Evolutionary conservation across 2,888 invertebrate genomes (phyloP).

Genomic region (Crossocerus cetratus): DNA sequence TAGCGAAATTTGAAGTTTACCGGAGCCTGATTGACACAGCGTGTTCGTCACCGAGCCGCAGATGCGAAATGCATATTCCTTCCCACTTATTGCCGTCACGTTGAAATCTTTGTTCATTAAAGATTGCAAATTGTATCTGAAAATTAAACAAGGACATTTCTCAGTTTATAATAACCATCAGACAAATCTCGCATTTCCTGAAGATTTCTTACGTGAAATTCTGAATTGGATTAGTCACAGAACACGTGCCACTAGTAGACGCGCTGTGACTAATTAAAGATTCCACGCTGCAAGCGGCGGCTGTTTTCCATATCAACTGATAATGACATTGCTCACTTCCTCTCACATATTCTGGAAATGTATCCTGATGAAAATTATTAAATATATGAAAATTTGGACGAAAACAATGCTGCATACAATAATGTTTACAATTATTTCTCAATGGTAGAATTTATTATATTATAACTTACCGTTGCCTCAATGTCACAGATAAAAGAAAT

Average conservation of each 20-base stretch:
- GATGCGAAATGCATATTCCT: constrained; percentile 62
- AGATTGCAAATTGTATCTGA: constrained; percentile 63
- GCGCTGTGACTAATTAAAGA: constrained; percentile 58
- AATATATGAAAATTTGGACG: neutral
- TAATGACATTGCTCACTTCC: constrained; percentile 63
- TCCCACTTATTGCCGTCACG: constrained; percentile 35
- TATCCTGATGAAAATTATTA: constrained; percentile 53
- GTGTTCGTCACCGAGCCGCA: constrained; percentile 55
- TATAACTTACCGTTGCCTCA: constrained; percentile 54
- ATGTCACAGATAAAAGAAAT: constrained; percentile 68
- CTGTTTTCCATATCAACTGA: constrained; percentile 66
- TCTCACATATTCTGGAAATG: constrained; percentile 60
- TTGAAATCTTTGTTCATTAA: constrained; percentile 58
- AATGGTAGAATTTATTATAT: neutral
- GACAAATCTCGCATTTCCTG: constrained; percentile 5
- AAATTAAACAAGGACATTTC: constrained; percentile 20
- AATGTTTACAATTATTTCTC: neutral
- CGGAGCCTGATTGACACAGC: constrained; percentile 56
- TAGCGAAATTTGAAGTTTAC: constrained; percentile 33
- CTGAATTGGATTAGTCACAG: constrained; percentile 64
- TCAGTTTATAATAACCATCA: too few species aligned
- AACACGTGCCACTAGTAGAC: constrained; percentile 57
- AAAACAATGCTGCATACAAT: neutral
- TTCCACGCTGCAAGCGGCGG: constrained; percentile 65
- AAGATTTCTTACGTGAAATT: constrained; percentile 55